Base-by-base conservation (phyloP, 2,113 vertebrate genomes). In the Dicrurus megarhynchus region DNA sequence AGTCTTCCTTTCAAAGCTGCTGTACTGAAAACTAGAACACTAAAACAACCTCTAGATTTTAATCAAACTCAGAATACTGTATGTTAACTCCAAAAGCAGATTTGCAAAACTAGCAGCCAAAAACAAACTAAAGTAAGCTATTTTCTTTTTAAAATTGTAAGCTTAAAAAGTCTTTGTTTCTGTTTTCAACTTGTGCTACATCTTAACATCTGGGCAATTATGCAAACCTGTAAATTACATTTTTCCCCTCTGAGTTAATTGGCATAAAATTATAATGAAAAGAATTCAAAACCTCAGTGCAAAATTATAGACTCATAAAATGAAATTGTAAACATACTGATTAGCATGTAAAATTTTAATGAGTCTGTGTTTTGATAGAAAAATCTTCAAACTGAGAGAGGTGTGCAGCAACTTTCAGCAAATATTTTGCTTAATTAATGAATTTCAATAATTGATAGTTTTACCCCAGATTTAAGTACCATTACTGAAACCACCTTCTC, bases 351-450 rank as follows among this genome's bases (percentile, higher is more conserved):
- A 98, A 96, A 96, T 96, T 97, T 97, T 97, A 98, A 97, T 97
- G 93, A 97, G 94, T 84, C 52, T 89, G 26, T 95, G 90, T 97
- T 97, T 97, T 97, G 90, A 97, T 96, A 95, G 84, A 90, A 96
- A 96, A 96, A 86, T 87, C 70, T 97, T 96, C 89, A 95, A 97
- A 97, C 95, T 93, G 95, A 95, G 84, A 73, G 61, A 91, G 78
- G 55, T 87, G 41, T 63, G 42, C 80, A 95, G 53, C 92, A 97
- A 95, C 57, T 96, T 94, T 90, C 94, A 93, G 69, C 87, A 97
- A 98, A 97, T 98, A 98, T 97, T 98, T 98, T 95, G 87, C 95
- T 95, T 95, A 97, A 98, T 98, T 98, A 97, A 97, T 97, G 84
- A 92, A 94, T 94, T 97, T 96, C 77, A 95, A n/a, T 97, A 97